phyloP scores from a whole-genome alignment of 2,113 vertebrate genomes.

The Poecilia latipinna region DNA sequence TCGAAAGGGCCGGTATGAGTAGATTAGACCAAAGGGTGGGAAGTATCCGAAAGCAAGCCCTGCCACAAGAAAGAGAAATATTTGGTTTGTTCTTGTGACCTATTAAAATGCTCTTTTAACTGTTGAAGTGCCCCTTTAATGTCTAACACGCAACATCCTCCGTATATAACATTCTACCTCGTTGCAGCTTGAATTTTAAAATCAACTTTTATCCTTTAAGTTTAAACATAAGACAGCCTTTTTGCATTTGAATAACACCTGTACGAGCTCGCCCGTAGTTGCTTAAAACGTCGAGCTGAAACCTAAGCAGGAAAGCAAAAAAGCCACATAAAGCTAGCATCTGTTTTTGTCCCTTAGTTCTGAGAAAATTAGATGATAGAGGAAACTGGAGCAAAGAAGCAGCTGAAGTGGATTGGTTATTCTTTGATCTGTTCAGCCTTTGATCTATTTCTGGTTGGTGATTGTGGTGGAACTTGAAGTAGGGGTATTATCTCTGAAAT shows the following conservation, averaged over 20 bases:
- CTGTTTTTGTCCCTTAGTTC: constrained; percentile 39
- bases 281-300: constrained; percentile 8
- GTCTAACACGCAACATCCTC: background rate
- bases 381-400: constrained; percentile 48
- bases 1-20: constrained; percentile 5
- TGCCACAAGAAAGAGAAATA: background rate
- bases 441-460: constrained; percentile 65
- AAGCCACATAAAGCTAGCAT: constrained; percentile 1
- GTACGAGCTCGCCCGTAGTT: background rate
- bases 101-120: background rate
- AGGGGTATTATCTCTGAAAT: constrained; percentile 42
- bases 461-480: constrained; percentile 35
- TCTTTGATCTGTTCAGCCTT: constrained; percentile 63
- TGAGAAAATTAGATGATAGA: constrained; percentile 56
- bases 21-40: background rate
- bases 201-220: background rate
- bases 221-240: background rate
- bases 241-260: background rate
- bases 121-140: background rate
- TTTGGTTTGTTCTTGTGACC: background rate
- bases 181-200: background rate
- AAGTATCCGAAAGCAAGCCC: background rate
- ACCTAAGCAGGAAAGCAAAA: constrained; percentile 18
- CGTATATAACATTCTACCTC: background rate
- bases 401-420: constrained; percentile 52